Conservation (phyloP, 2,888 invertebrate genomes). For the Drosophila algonquin region DNA sequence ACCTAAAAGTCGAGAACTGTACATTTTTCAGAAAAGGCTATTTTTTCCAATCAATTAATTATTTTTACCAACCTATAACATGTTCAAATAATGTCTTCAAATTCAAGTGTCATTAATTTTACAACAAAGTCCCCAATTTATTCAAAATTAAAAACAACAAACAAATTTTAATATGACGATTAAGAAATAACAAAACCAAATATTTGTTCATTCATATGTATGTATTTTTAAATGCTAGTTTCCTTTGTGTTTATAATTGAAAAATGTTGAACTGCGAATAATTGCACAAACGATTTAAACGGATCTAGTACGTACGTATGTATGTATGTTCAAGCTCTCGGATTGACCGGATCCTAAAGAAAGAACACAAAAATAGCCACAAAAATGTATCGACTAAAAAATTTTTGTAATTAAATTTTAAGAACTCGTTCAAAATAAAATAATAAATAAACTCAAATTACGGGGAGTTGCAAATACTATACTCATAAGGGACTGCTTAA, state of each 20-base stretch:
- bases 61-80: neutral
- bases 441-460: neutral
- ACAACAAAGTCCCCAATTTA: too few relatives aligned
- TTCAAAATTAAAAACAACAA: neutral
- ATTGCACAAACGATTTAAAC: slow-evolving; percentile 42
- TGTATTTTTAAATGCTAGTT: too few relatives aligned
- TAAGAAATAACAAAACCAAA: too few relatives aligned
- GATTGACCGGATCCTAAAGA: too few relatives aligned
- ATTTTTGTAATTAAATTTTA: neutral
- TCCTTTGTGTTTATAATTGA: too few relatives aligned
- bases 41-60: too few relatives aligned
- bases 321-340: too few relatives aligned
- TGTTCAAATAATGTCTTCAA: neutral
- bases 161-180: neutral
- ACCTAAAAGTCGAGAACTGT: too few relatives aligned
- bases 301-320: slow-evolving; percentile 2
- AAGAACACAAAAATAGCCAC: too few relatives aligned
- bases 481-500: slow-evolving; percentile 11
- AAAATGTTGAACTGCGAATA: slow-evolving; percentile 1
- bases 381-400: neutral
- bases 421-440: neutral
- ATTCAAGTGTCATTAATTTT: neutral
- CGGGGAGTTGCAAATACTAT: slow-evolving; percentile 10
- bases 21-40: too few relatives aligned
- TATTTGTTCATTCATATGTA: too few relatives aligned